Evolutionary conservation across 2,797 vertebrate species (phyloP).

Genomic region (Cyprinella venusta): DNA sequence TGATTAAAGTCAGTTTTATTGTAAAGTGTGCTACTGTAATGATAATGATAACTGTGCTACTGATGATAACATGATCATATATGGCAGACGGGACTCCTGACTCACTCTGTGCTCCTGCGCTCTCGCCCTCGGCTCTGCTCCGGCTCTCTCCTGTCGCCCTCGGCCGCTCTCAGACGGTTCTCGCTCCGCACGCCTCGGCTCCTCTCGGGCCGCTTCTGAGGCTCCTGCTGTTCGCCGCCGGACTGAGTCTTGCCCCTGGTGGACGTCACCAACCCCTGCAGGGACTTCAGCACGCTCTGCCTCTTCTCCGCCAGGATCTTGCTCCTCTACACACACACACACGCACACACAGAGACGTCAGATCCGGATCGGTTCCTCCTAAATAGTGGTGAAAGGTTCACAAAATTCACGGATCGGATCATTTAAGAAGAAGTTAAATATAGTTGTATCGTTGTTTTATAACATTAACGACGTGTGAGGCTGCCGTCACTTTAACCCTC

Average conservation of each 20-base stretch:
- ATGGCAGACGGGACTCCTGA: background rate
- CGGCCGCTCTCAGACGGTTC: background rate
- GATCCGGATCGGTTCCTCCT: background rate
- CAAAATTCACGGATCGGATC: too few species aligned
- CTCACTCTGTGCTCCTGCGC: constrained; percentile 26
- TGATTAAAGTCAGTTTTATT: too few species aligned
- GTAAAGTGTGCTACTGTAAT: too few species aligned
- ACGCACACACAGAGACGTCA: constrained; percentile 17
- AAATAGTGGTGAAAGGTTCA: too few species aligned
- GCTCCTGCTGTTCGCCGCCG: background rate
- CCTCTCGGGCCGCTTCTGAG: background rate
- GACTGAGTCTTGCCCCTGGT: constrained; percentile 33
- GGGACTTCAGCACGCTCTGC: constrained; percentile 71
- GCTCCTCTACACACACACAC: constrained; percentile 56
- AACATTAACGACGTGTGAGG: too few species aligned
- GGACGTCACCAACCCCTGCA: constrained; percentile 71
- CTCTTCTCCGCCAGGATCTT: constrained; percentile 64
- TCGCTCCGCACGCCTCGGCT: background rate
- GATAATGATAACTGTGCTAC: too few species aligned
- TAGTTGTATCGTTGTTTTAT: too few species aligned
- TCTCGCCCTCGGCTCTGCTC: constrained; percentile 1
- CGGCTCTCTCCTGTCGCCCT: background rate
- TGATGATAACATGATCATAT: too few species aligned
- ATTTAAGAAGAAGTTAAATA: too few species aligned
- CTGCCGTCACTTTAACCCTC: too few species aligned